Conservation (phyloP, 2,797 vertebrate species). For the Clarias laeviceps region DNA sequence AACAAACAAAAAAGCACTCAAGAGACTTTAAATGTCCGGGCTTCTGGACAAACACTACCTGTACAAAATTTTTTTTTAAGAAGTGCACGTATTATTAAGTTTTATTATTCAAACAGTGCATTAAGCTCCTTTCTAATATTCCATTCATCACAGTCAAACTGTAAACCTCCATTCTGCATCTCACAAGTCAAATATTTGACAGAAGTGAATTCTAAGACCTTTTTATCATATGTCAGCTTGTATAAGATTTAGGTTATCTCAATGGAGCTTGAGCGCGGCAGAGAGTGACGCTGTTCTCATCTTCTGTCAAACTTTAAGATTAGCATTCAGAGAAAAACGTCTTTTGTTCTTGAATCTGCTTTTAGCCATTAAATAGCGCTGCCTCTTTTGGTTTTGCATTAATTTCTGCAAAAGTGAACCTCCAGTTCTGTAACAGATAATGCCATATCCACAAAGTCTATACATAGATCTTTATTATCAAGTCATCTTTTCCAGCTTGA, state of each 20-base stretch:
- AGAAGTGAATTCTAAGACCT: conserved; percentile 30
- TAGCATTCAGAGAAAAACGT: neutral
- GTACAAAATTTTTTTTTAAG: neutral
- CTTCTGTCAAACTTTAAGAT: neutral
- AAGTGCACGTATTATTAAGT: conserved; percentile 3
- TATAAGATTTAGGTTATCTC: conserved; percentile 57
- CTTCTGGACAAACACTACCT: neutral
- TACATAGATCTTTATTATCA: neutral
- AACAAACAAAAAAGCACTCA: neutral
- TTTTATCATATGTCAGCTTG: conserved; percentile 31
- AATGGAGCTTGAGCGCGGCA: conserved; percentile 5
- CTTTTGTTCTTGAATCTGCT: conserved; percentile 5
- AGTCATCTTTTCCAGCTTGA: neutral
- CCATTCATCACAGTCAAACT: conserved; percentile 37
- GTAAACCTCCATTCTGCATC: neutral
- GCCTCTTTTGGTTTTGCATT: conserved; percentile 4
- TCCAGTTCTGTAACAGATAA: neutral
- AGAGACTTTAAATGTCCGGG: neutral
- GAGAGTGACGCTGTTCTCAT: neutral
- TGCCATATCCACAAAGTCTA: too few species aligned
- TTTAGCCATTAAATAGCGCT: neutral
- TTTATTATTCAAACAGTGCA: conserved; percentile 15
- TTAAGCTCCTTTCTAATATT: conserved; percentile 29
- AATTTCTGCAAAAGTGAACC: neutral
- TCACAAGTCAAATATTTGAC: conserved; percentile 42